Percentiles rank a stretch among this genome's conserved stretches.
Conservation (phyloP, 92 coral and sea anemone genomes). For the Epizoanthus rinbou region DNA sequence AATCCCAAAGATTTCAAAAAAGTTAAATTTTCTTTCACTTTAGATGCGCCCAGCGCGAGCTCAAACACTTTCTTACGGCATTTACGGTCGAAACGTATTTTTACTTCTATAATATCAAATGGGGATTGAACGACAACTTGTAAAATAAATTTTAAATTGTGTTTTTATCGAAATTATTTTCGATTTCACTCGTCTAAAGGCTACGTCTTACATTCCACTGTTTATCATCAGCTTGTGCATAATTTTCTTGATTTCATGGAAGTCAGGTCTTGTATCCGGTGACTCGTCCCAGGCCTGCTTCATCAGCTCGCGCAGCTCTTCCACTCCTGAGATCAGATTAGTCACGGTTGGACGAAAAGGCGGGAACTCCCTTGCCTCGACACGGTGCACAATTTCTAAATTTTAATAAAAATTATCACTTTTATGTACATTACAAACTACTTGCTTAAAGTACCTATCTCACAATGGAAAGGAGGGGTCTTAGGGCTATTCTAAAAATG, state of each 20-base stretch:
- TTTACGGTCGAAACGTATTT: too few species aligned
- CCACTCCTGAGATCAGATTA: slow-evolving; percentile 84
- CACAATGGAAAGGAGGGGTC: too few species aligned
- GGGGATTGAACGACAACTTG: too few species aligned
- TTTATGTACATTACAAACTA: background rate
- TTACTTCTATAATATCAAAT: too few species aligned
- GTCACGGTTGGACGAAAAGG: slow-evolving; percentile 95
- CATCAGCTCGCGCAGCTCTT: slow-evolving; percentile 93
- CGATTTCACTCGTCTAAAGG: too few species aligned
- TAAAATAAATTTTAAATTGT: too few species aligned
- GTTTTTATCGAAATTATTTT: too few species aligned
- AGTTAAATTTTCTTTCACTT: too few species aligned
- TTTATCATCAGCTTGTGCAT: slow-evolving; percentile 86
- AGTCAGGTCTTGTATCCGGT: slow-evolving; percentile 88
- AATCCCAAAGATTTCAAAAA: too few species aligned
- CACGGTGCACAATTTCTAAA: slow-evolving; percentile 83
- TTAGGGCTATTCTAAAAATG: too few species aligned
- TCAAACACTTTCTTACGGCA: too few species aligned
- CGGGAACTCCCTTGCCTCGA: slow-evolving; percentile 86
- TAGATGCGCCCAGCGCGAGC: too few species aligned
- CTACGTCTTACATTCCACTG: slow-evolving; percentile 80
- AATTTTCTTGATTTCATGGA: slow-evolving; percentile 88
- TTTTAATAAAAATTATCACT: background rate
- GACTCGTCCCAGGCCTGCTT: slow-evolving; percentile 94
- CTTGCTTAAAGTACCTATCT: background rate